Conservation (phyloP, 92 coral and sea anemone species). For the Epizoanthus illoricatus region DNA sequence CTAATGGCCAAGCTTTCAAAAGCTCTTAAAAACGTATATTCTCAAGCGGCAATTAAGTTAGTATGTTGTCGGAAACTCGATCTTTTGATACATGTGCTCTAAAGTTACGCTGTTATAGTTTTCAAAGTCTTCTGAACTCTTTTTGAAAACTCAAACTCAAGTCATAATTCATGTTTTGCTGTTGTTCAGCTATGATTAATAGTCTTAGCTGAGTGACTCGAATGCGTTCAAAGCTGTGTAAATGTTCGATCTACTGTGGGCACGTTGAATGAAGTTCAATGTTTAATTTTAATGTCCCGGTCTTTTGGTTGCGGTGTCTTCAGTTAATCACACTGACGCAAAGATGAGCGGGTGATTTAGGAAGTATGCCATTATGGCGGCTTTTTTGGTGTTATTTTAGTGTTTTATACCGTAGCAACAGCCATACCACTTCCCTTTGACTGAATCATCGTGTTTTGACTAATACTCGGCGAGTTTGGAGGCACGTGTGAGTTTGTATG, state of each 20-base stretch:
- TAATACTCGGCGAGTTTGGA: constrained; percentile 30
- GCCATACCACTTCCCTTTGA: constrained; percentile 70
- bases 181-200: background rate
- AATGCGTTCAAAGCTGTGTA: constrained; percentile 17
- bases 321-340: background rate
- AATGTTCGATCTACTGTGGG: constrained; percentile 10
- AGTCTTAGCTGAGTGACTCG: background rate
- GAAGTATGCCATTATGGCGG: background rate
- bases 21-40: background rate
- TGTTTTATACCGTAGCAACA: constrained; percentile 66
- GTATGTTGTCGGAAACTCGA: constrained; percentile 13
- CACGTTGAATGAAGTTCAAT: constrained; percentile 7
- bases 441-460: constrained; percentile 33
- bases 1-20: constrained; percentile 33
- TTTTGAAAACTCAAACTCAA: background rate
- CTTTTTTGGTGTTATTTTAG: background rate
- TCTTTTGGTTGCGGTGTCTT: constrained; percentile 11
- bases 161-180: background rate
- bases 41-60: background rate
- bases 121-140: background rate
- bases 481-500: constrained; percentile 11
- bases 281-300: background rate
- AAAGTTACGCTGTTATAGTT: background rate
- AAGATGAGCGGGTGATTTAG: constrained; percentile 1
- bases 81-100: background rate